These are phyloP conservation scores for Chamaetylas fuelleborni DNA, from an alignment of 2,113 vertebrate genomes.

Conservation along the genomic window DNA sequence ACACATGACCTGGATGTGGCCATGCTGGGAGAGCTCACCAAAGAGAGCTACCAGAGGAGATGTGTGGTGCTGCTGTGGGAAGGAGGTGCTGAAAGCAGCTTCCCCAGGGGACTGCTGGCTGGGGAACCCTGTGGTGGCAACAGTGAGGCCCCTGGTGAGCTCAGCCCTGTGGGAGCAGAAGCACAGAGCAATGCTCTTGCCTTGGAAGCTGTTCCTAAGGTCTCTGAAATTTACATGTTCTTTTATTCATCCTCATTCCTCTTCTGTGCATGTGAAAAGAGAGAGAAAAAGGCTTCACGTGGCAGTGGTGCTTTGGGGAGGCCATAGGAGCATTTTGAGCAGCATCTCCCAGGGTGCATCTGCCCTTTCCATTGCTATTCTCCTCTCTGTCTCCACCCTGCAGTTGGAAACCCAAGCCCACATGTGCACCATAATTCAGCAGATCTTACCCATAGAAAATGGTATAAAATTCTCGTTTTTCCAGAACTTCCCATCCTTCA, in stretches of 20 bases:
- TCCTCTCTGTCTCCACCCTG: not conserved
- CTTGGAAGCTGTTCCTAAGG: not conserved
- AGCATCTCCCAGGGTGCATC: accelerated
- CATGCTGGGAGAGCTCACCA: not conserved
- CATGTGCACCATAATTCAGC: not conserved
- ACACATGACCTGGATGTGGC: accelerated
- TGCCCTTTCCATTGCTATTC: not conserved
- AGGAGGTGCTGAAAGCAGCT: not conserved
- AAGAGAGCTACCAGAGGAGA: not conserved
- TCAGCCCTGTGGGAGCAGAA: not conserved
- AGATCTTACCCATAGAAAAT: slow-evolving; percentile 81
- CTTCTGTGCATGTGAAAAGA: not conserved
- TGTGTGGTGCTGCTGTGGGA: not conserved
- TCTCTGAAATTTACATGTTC: not conserved
- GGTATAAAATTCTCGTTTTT: slow-evolving; percentile 80
- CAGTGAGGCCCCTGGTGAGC: no score
- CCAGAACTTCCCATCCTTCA: slow-evolving; percentile 81
- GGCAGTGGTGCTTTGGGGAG: not conserved
- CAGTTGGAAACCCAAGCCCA: not conserved
- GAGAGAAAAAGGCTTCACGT: not conserved
- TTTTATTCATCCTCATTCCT: not conserved
- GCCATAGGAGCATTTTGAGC: accelerated
- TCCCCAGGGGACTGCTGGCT: not conserved
- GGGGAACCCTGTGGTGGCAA: not conserved
- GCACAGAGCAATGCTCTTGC: accelerated